Base-by-base conservation (phyloP, 2,888 invertebrate genomes). In the Neelides folsomi region DNA sequence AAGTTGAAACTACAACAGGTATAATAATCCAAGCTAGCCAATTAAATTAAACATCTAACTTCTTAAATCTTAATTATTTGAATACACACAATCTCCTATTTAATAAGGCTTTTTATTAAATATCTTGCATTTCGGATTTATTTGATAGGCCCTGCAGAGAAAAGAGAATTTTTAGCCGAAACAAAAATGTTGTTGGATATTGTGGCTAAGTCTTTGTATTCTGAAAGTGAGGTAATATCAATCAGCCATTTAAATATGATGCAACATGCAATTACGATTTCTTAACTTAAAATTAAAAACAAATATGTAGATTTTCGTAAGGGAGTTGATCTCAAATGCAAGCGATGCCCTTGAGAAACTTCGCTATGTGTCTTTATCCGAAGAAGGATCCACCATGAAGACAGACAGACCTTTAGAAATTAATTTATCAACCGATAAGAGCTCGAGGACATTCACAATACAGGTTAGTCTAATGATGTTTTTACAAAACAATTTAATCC, bases 321-420 rank as follows among this genome's bases (percentile, higher is more conserved):
- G 95, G 61, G 95, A 97, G 71, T 72, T 97, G 38, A 88, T 97
- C 60, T 95, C 95, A 0, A 97, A 97, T 74, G 86, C 93, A 0
- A 94, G 92, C 70, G 95, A 97, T 78, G 95, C 95, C 12, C 73
- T 97, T 55, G 95, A 97, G 70, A 97, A 95, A 71, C 80, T 94
- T 60, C 76, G 93, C 1, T 93, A 92, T 67, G 68, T 83, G 12
- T 77, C 80, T 63, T 72, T 85, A 45, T 77, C 77, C 47, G 70
- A 66, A 35, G 53, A 52, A 4, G 73, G 73, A 9, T 72, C 76
- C 3, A 75, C 77, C 19, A 70, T 72, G 19, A 72, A 76, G 38
- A 71, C 74, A 7, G 84, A 84, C 62, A 73, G 82, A 51, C 70
- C 80, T 5, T 73, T 93, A 50, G 92, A 94, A 74, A 92, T 95